Base-by-base conservation (phyloP, 2,888 invertebrate species). In the Bombylius major region DNA sequence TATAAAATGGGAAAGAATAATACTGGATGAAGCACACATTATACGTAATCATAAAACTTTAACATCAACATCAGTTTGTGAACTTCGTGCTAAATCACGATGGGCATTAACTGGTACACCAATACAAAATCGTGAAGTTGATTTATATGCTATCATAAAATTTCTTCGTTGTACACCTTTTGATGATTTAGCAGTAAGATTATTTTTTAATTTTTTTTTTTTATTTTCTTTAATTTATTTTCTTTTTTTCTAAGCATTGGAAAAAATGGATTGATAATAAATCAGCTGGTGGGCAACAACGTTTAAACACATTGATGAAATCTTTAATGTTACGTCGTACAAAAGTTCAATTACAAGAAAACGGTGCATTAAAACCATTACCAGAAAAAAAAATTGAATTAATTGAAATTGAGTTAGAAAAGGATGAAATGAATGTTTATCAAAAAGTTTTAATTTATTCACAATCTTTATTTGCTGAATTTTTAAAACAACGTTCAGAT, bases 61-160 rank as follows among this genome's bases (percentile, higher is more conserved):
- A 61, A 84, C 86, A 1, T 84, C 90, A 0, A 69, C 77, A 59
- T 86, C 88, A 0, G 86, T 86, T 8, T 86, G 85, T 68, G 73
- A 75, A 23, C 51, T 55, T 39, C 33, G 47, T 14, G 51, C 63
- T 5, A 77, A 74, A 56, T 76, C 79, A 3, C 82, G 92, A 12
- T 93, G 91, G 91, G 86, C 85, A 1, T 78, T 97, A 31, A 94
- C 96, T 0, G 97, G 97, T 34, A 96, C 96, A 0, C 97, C 97
- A 0, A 86, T 98, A 47, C 97, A 97, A 67, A 98, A 98, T 71
- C 89, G 91, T 69, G 87, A 93, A 68, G 73, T 87, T 57, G 95
- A 91, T 70, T 76, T 90, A 46, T 91, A 83, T 72, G 82, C 89
- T 0, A 72, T 90, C 50, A 69, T 90, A 13, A 88, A 93, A 70